phyloP scores from a whole-genome alignment of 2,888 invertebrate species.

The Bombylius major region DNA sequence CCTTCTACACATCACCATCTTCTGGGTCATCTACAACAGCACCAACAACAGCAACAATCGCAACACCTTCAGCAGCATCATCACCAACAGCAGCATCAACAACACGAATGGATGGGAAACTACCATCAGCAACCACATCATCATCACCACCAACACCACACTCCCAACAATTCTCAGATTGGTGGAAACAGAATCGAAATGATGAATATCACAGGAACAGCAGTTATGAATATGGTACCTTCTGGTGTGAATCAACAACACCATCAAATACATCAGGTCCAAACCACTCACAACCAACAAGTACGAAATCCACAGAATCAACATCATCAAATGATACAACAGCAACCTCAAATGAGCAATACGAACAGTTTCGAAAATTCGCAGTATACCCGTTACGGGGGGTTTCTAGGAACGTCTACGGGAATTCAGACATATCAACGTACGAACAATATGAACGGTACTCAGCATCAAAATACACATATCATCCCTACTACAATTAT shows the following conservation, averaged over 20 bases:
- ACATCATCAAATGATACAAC: slow-evolving; percentile 22
- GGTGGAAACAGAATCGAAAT: slow-evolving; percentile 19
- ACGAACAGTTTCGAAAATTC: slow-evolving; percentile 40
- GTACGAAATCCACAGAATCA: slow-evolving; percentile 20
- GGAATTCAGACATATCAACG: slow-evolving; percentile 17
- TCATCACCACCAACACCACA: slow-evolving; percentile 7
- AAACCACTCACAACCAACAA: slow-evolving; percentile 2
- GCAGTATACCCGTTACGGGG: slow-evolving; percentile 52
- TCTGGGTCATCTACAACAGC: slow-evolving; percentile 31
- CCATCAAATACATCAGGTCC: slow-evolving; percentile 17
- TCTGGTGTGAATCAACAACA: slow-evolving; percentile 14
- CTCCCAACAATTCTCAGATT: slow-evolving; percentile 18
- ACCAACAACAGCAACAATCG: slow-evolving; percentile 33
- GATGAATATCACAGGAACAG: slow-evolving; percentile 18
- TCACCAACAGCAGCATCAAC: slow-evolving; percentile 28
- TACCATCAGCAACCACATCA: slow-evolving; percentile 23
- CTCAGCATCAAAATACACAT: slow-evolving; percentile 24
- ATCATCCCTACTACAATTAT: slow-evolving; percentile 21
- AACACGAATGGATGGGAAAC: slow-evolving; percentile 36
- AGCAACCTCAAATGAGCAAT: slow-evolving; percentile 24
- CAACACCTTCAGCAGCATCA: slow-evolving; percentile 16
- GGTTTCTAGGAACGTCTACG: slow-evolving; percentile 46
- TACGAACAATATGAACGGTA: slow-evolving; percentile 27
- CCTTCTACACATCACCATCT: slow-evolving; percentile 45
- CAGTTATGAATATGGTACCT: slow-evolving; percentile 13